A percentile compares a stretch with the other conserved stretches of the same genome.
phyloP scores from a whole-genome alignment of 2,113 vertebrate genomes.

The Strigops habroptila region DNA sequence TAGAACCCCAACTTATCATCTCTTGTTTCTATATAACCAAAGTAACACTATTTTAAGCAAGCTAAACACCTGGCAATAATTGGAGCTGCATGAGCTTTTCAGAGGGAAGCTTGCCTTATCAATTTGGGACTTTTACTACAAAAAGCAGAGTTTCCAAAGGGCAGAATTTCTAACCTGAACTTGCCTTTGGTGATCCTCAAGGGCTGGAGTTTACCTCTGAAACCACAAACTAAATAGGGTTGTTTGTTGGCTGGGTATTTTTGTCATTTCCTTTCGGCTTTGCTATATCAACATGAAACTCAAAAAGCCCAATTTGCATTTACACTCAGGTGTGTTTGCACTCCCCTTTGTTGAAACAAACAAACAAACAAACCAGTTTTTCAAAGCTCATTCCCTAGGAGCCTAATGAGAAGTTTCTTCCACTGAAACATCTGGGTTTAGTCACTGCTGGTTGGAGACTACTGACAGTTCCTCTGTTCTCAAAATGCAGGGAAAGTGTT shows the following conservation, averaged over 20 bases:
- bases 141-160: constrained; percentile 4
- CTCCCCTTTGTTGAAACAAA: constrained; percentile 52
- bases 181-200: constrained; percentile 15
- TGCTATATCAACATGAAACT: constrained; percentile 56
- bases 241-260: constrained; percentile 31
- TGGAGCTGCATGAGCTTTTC: background rate
- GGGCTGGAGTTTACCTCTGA: background rate
- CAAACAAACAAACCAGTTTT: constrained; percentile 61
- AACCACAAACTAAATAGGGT: constrained; percentile 23
- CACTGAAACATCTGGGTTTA: constrained; percentile 56
- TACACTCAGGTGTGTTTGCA: constrained; percentile 44
- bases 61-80: background rate
- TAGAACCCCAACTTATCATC: background rate
- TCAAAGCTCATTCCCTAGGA: background rate
- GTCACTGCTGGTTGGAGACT: constrained; percentile 20
- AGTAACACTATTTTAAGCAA: background rate
- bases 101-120: background rate
- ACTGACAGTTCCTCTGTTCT: constrained; percentile 17
- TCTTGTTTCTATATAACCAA: background rate
- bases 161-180: background rate
- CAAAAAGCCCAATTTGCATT: constrained; percentile 52
- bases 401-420: constrained; percentile 54
- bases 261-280: constrained; percentile 51
- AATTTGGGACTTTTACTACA: background rate
- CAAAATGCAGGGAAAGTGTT: background rate